phyloP scores from a whole-genome alignment of 1,140 invertebrate species.

The Nasonia vitripennis region DNA sequence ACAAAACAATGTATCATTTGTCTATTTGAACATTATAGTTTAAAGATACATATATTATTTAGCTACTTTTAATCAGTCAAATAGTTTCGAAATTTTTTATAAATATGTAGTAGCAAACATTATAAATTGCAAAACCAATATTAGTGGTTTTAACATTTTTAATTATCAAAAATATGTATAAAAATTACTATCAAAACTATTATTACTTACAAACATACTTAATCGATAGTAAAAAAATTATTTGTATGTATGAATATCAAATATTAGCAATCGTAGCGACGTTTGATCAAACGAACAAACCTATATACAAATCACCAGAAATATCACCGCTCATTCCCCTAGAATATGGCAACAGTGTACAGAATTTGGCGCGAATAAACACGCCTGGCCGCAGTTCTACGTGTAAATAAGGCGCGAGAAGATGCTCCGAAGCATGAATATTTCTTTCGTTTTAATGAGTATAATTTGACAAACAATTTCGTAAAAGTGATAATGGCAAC shows the following conservation, averaged over 20 bases:
- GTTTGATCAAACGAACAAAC: background rate
- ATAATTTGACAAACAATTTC: background rate
- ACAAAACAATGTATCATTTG: too few relatives aligned
- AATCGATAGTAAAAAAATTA: background rate
- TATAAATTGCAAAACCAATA: too few relatives aligned
- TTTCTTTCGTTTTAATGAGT: background rate
- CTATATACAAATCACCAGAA: background rate
- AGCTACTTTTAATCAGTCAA: too few relatives aligned
- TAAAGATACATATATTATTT: too few relatives aligned
- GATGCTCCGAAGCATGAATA: background rate
- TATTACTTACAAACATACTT: background rate
- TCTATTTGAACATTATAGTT: too few relatives aligned
- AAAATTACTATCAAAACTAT: too few relatives aligned
- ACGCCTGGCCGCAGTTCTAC: background rate
- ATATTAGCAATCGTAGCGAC: background rate
- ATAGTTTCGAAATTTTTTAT: too few relatives aligned
- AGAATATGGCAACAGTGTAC: conserved; percentile 4
- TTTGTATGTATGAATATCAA: background rate
- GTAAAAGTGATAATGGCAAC: conserved; percentile 31
- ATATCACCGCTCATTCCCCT: background rate
- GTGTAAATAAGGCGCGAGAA: conserved; percentile 19
- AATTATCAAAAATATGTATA: too few relatives aligned
- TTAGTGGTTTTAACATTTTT: too few relatives aligned
- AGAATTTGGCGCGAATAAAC: conserved; percentile 49
- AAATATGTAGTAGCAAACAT: too few relatives aligned